Percentiles rank a stretch among this genome's conserved stretches.
Evolutionary conservation across 2,797 vertebrate species (phyloP).

Genomic region (Semaprochilodus insignis): DNA sequence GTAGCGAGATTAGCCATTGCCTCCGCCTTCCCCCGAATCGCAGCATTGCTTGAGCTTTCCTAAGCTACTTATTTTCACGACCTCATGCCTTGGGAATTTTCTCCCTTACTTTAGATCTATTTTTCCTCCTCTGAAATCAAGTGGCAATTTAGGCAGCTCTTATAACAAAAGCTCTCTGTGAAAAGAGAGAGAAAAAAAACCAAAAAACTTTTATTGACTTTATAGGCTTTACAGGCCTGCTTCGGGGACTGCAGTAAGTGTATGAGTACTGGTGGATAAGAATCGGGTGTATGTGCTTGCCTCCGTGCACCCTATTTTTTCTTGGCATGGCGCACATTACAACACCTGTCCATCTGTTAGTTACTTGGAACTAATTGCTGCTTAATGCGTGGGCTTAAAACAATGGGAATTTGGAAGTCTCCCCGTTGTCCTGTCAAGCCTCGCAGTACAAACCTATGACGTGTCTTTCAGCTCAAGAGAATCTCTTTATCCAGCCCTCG

Average conservation of each 20-base stretch:
- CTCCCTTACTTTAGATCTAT: not conserved
- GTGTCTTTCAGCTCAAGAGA: slow-evolving; percentile 1
- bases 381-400: not conserved
- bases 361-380: not conserved
- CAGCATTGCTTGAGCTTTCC: slow-evolving; percentile 66
- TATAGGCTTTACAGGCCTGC: not conserved
- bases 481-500: slow-evolving; percentile 18
- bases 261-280: not conserved
- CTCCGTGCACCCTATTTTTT: not conserved
- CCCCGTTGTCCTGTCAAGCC: not conserved
- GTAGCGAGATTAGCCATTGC: slow-evolving; percentile 70
- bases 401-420: not conserved
- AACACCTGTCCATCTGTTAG: not conserved
- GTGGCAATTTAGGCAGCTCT: slow-evolving; percentile 8
- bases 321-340: not conserved
- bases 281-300: not conserved
- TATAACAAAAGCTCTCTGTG: slow-evolving; percentile 24
- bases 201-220: not conserved
- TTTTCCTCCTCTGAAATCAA: slow-evolving; percentile 49
- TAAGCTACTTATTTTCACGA: slow-evolving; percentile 74
- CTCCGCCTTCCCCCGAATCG: slow-evolving; percentile 34
- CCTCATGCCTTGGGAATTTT: slow-evolving; percentile 64
- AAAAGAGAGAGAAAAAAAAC: too few species aligned
- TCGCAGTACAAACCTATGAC: not conserved
- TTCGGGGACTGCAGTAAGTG: not conserved